These are phyloP conservation scores for Rallus limicola DNA, from an alignment of 2,113 vertebrate genomes.

Conservation along the genomic window DNA sequence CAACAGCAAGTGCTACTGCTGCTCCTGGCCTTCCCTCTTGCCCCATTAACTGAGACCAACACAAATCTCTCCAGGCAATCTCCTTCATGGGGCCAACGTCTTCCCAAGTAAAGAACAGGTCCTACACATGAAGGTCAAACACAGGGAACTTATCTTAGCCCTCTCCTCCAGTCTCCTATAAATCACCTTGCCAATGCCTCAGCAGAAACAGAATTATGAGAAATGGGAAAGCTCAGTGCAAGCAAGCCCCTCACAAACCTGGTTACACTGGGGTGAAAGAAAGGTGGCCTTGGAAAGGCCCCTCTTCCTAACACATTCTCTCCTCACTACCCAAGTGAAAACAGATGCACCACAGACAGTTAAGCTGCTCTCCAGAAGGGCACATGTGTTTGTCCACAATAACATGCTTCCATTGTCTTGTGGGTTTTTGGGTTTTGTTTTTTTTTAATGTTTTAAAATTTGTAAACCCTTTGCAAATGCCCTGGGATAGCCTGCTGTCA, in stretches of 20 bases:
- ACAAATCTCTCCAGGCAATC: background rate
- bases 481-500: fast-evolving
- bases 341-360: background rate
- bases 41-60: too few relatives aligned
- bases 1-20: background rate
- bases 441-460: too few relatives aligned
- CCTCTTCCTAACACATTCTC: fast-evolving
- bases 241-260: fast-evolving
- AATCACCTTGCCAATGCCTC: background rate
- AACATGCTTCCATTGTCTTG: fast-evolving
- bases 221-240: fast-evolving
- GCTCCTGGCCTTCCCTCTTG: fast-evolving
- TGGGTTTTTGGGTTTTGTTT: too few relatives aligned
- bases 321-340: background rate
- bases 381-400: fast-evolving
- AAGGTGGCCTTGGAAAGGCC: fast-evolving
- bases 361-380: background rate
- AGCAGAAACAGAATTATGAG: background rate
- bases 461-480: background rate
- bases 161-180: background rate
- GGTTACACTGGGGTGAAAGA: background rate
- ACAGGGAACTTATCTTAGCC: too few relatives aligned
- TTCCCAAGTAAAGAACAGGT: background rate
- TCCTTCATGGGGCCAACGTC: background rate
- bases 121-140: background rate